A percentile compares a stretch with the other conserved stretches of the same genome.
These are phyloP conservation scores for Plebejus melissa DNA, from an alignment of 2,888 invertebrate species.

Conservation along the genomic window DNA sequence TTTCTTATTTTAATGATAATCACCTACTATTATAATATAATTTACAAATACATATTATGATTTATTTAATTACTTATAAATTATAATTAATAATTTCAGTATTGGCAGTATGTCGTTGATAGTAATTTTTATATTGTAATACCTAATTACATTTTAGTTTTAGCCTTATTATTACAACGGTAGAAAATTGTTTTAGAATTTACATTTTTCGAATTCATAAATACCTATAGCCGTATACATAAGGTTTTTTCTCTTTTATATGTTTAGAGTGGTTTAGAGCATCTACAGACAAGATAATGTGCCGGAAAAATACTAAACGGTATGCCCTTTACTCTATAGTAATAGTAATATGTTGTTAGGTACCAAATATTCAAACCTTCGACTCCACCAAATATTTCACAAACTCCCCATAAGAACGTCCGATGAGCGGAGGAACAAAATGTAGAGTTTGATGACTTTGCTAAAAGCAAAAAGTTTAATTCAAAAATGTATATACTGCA, in stretches of 20 bases:
- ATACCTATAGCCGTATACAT: neutral
- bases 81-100: neutral
- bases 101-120: conserved; percentile 1
- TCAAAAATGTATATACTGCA: no score
- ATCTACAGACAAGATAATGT: neutral
- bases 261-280: neutral
- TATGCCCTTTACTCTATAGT: no score
- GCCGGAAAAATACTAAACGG: no score
- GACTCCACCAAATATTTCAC: no score
- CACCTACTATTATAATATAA: neutral
- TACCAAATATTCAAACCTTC: no score
- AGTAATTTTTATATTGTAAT: neutral
- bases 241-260: neutral
- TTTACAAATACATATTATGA: neutral
- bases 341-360: no score
- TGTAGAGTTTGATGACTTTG: no score
- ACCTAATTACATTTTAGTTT: neutral
- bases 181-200: neutral
- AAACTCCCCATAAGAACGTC: no score
- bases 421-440: no score
- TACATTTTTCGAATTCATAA: neutral
- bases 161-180: neutral
- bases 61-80: neutral
- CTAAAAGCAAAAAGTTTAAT: no score
- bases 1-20: neutral